These are phyloP conservation scores for Caprella mutica DNA, from an alignment of 2,888 invertebrate species.

Conservation along the genomic window DNA sequence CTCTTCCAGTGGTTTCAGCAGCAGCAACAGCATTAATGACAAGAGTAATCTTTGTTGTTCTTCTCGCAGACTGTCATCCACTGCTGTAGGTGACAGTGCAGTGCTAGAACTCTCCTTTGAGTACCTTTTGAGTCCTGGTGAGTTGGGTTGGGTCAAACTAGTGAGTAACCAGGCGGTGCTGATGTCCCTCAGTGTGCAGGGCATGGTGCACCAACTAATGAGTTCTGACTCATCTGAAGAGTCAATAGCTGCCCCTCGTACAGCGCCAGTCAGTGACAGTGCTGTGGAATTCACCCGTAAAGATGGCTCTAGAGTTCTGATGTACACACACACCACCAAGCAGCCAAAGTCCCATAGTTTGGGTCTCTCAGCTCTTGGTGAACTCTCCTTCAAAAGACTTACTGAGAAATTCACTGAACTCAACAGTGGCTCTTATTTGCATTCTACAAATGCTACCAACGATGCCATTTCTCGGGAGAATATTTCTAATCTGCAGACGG, in stretches of 20 bases:
- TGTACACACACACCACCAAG: not conserved
- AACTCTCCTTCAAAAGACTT: slow-evolving; percentile 36
- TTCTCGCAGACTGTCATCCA: no score
- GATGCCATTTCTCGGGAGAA: slow-evolving; percentile 10
- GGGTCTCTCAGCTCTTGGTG: slow-evolving; percentile 35
- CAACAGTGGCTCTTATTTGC: slow-evolving; percentile 19
- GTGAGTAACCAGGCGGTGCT: slow-evolving; percentile 83
- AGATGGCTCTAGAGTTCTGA: not conserved
- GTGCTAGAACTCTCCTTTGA: slow-evolving; percentile 79
- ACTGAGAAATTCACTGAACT: slow-evolving; percentile 34
- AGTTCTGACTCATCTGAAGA: slow-evolving; percentile 9
- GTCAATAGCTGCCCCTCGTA: not conserved
- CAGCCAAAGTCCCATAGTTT: not conserved
- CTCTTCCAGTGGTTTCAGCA: slow-evolving; percentile 11
- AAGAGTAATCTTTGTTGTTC: no score
- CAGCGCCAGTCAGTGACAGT: not conserved
- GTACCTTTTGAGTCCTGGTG: slow-evolving; percentile 82
- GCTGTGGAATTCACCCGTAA: not conserved
- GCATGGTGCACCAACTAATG: slow-evolving; percentile 88
- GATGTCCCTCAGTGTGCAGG: slow-evolving; percentile 85
- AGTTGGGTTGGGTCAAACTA: slow-evolving; percentile 86
- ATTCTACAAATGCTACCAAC: slow-evolving; percentile 14
- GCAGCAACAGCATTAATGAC: slow-evolving; percentile 12
- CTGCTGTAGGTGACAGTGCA: slow-evolving; percentile 2
- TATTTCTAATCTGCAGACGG: slow-evolving; percentile 28